A percentile compares a stretch with the other conserved stretches of the same genome.
Evolutionary conservation across 2,113 vertebrate species (phyloP).

Genomic region (Thalassarche chlororhynchos): DNA sequence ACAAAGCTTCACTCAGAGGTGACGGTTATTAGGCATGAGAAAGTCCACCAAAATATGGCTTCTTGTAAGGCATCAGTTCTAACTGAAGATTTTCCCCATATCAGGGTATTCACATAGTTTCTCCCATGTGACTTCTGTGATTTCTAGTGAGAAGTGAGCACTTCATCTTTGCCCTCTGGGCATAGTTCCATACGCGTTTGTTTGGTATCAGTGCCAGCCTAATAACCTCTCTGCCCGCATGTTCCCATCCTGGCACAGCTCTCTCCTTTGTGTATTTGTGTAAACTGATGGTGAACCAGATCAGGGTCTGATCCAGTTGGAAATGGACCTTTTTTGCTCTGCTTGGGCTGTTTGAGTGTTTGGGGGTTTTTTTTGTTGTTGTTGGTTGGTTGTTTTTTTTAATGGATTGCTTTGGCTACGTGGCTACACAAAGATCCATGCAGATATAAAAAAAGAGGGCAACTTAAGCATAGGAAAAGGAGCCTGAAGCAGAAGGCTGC

Average conservation of each 20-base stretch:
- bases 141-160: background rate
- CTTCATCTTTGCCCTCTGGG: constrained; percentile 47
- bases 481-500: background rate
- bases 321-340: background rate
- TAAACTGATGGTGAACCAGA: background rate
- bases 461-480: background rate
- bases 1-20: background rate
- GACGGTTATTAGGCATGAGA: background rate
- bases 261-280: background rate
- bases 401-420: background rate
- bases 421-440: background rate
- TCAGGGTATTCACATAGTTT: background rate
- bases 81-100: background rate
- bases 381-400: background rate
- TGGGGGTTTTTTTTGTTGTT: background rate
- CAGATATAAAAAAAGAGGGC: background rate
- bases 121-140: background rate
- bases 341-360: background rate
- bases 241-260: background rate
- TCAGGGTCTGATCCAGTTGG: background rate
- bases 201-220: background rate
- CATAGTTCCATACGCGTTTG: background rate
- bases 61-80: background rate
- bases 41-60: background rate
- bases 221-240: background rate